Conservation (phyloP, 2,888 invertebrate species). For the Dicranocentrus wangi region DNA sequence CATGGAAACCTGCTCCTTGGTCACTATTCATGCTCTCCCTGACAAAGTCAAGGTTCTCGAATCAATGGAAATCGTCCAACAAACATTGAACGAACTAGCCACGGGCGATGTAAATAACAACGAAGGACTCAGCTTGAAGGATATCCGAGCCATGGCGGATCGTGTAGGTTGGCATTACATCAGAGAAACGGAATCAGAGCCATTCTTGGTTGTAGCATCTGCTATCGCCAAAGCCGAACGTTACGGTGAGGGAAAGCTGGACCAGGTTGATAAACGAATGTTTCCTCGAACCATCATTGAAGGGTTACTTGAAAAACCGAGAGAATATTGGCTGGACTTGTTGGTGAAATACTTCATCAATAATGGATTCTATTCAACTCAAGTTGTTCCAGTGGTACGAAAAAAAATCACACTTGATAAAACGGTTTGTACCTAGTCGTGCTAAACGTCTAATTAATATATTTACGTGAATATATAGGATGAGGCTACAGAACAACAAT, state of each 20-base stretch:
- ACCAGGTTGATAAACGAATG: slow-evolving; percentile 68
- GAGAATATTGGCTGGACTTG: slow-evolving; percentile 65
- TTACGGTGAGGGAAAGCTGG: slow-evolving; percentile 65
- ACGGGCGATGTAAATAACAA: slow-evolving; percentile 31
- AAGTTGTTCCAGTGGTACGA: slow-evolving; percentile 69
- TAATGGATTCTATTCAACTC: slow-evolving; percentile 65
- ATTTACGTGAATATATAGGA: no score
- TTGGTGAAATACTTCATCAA: slow-evolving; percentile 67
- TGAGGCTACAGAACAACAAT: slow-evolving; percentile 23
- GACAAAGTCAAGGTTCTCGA: slow-evolving; percentile 61
- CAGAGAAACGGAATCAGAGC: slow-evolving; percentile 71
- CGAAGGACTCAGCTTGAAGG: slow-evolving; percentile 41
- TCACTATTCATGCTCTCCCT: slow-evolving; percentile 69
- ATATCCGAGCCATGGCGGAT: slow-evolving; percentile 69
- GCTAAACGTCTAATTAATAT: no score
- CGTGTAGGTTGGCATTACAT: slow-evolving; percentile 72
- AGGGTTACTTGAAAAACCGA: slow-evolving; percentile 62
- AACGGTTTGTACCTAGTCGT: no score
- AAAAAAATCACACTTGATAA: neutral
- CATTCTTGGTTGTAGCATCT: slow-evolving; percentile 69
- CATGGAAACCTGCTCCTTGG: slow-evolving; percentile 67
- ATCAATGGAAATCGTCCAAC: slow-evolving; percentile 45
- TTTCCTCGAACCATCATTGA: slow-evolving; percentile 66
- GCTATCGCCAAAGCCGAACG: slow-evolving; percentile 70
- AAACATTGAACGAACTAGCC: slow-evolving; percentile 53